Conservation (phyloP, 1,140 invertebrate species). For the Mizuhopecten yessoensis region DNA sequence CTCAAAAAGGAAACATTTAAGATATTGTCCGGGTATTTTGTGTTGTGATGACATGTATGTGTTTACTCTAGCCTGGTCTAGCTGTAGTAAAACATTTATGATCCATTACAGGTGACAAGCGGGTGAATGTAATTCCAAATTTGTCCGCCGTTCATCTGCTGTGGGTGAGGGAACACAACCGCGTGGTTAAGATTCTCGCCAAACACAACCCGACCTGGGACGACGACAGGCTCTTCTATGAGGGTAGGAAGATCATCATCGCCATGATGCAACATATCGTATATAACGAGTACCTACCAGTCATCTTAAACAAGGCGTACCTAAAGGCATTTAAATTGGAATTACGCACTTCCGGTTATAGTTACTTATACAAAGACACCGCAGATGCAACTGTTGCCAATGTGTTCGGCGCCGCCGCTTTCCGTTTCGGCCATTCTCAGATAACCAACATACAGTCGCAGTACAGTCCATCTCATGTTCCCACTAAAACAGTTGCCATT, state of each 20-base stretch:
- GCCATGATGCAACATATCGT: slow-evolving; percentile 98
- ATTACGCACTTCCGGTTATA: slow-evolving; percentile 56
- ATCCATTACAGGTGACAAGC: slow-evolving; percentile 86
- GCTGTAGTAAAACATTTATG: too few species aligned
- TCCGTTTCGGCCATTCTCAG: slow-evolving; percentile 93
- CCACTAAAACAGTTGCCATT: neutral
- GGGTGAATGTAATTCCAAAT: slow-evolving; percentile 93
- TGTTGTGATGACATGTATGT: too few species aligned
- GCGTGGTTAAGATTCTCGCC: slow-evolving; percentile 90
- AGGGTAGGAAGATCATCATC: slow-evolving; percentile 93
- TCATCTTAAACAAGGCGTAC: slow-evolving; percentile 87
- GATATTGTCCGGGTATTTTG: too few species aligned
- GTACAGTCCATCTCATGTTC: neutral
- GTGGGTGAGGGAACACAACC: slow-evolving; percentile 98
- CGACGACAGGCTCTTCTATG: slow-evolving; percentile 94
- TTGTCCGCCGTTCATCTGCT: slow-evolving; percentile 98
- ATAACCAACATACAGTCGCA: slow-evolving; percentile 44
- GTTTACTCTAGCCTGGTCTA: too few species aligned
- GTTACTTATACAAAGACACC: slow-evolving; percentile 89
- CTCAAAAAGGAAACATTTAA: too few species aligned
- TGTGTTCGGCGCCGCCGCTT: slow-evolving; percentile 96
- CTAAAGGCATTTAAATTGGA: slow-evolving; percentile 62
- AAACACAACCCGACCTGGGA: slow-evolving; percentile 95
- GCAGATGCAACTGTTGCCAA: slow-evolving; percentile 94
- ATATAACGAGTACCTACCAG: slow-evolving; percentile 94